These are phyloP conservation scores for Numenius arquata DNA, from an alignment of 2,113 vertebrate genomes.

Conservation along the genomic window DNA sequence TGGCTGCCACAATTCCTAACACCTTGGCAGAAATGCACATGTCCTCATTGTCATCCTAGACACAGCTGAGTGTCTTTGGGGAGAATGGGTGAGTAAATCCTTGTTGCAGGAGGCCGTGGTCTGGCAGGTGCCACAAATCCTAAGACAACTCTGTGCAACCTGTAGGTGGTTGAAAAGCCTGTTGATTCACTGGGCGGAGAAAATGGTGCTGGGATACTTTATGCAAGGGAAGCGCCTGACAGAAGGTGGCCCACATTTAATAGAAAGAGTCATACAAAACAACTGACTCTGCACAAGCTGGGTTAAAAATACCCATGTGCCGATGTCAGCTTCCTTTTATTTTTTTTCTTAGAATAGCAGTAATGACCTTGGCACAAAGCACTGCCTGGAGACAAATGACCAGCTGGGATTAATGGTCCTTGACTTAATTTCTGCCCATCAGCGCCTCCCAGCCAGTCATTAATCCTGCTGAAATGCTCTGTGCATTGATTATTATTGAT, in stretches of 20 bases:
- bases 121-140: not conserved
- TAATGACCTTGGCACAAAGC: conserved; percentile 53
- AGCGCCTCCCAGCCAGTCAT: conserved; percentile 43
- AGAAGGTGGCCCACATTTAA: not conserved
- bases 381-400: conserved; percentile 54
- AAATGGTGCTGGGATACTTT: not conserved
- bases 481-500: conserved; percentile 60
- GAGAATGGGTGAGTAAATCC: not conserved
- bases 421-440: conserved; percentile 58
- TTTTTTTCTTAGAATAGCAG: not conserved
- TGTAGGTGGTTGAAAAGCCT: not conserved
- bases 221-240: not conserved
- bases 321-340: not conserved
- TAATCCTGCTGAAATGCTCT: conserved; percentile 46
- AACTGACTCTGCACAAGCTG: not conserved
- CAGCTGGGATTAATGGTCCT: conserved; percentile 65
- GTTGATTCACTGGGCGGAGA: not conserved
- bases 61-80: not conserved
- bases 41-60: not conserved
- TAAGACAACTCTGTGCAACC: not conserved
- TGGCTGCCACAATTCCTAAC: not conserved
- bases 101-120: accelerated
- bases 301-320: conserved; percentile 26
- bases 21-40: not conserved
- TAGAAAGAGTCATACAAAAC: not conserved